phyloP scores from a whole-genome alignment of 92 coral and sea anemone genomes.

The Epizoanthus rinbou region DNA sequence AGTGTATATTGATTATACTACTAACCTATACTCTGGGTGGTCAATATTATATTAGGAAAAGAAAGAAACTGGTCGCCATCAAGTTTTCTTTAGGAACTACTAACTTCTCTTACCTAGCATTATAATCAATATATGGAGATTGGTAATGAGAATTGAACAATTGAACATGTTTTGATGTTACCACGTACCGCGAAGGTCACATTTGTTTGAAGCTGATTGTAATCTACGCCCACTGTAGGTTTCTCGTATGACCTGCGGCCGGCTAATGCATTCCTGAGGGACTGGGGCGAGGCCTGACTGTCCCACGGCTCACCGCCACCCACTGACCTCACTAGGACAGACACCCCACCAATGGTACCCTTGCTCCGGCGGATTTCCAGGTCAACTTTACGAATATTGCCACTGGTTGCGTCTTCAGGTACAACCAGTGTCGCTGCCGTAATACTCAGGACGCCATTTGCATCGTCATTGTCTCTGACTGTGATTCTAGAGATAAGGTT shows the following conservation, averaged over 20 bases:
- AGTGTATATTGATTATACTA: no score
- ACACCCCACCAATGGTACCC: conserved; percentile 89
- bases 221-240: conserved; percentile 78
- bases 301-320: conserved; percentile 97
- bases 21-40: no score
- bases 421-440: conserved; percentile 61
- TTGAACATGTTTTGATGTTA: neutral
- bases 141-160: neutral
- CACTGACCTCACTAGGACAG: conserved; percentile 86
- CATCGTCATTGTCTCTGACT: conserved; percentile 89
- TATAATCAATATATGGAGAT: no score
- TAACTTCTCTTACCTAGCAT: no score
- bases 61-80: no score
- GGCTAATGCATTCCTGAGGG: conserved; percentile 58
- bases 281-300: conserved; percentile 52
- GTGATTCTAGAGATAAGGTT: conserved; percentile 69
- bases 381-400: conserved; percentile 64
- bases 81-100: no score
- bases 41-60: no score
- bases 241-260: conserved; percentile 63
- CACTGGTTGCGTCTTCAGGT: conserved; percentile 74
- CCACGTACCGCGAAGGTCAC: conserved; percentile 71
- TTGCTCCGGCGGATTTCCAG: conserved; percentile 78
- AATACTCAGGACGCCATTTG: conserved; percentile 83
- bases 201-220: conserved; percentile 53